Evolutionary conservation across 2,888 invertebrate genomes (phyloP), one percentile per base, ranked within the genome.

Genomic region (Blera fallax): DNA sequence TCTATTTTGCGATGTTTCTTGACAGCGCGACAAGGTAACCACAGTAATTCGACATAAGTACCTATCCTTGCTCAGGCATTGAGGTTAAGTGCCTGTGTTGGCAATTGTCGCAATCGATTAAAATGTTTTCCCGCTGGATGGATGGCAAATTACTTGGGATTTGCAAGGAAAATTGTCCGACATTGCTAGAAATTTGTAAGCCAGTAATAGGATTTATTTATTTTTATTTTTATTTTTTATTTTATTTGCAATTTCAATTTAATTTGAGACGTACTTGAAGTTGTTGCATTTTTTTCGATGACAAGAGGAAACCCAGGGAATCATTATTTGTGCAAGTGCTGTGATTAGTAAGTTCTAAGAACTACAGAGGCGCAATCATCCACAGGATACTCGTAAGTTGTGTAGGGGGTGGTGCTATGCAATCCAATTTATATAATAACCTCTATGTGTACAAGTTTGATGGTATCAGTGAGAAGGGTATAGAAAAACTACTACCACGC

Each of bases 21-120:
- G 43, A 34, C 56, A 56, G 54, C 54, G 29, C 52, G 24, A 73
- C 52, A 34, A 65, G 45, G 45, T 65, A 64, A 64, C 74, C 64
- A 40, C 74, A 56, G 54, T 56, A 65, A 76, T 65, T 56, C 40
- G 65, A 45, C 74, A 65, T 34, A 65, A 65, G 74, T 65, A 76
- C 56, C n/a, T n/a, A n/a, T n/a, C 56, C 54, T 27, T 48, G 37
- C 54, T 8, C 10, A n/a, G 65, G 62, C 52, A 58, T 65, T 56
- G 65, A 76, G 65, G 74, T 56, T 64, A 65, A 74, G 74, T 76
- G 62, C 48, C 54, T 45, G 32, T 8, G 56, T 50, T 67, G 52
- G 14, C 40, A 67, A 56, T 69, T 24, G 69, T 69, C 37, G 32
- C 27, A 69, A 69, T 69, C 69, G 67, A 52, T 67, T 67, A 67